Percentiles rank a stretch among this genome's conserved stretches.
Conservation (phyloP, 2,113 vertebrate genomes). For the Cyprinodon tularosa region DNA sequence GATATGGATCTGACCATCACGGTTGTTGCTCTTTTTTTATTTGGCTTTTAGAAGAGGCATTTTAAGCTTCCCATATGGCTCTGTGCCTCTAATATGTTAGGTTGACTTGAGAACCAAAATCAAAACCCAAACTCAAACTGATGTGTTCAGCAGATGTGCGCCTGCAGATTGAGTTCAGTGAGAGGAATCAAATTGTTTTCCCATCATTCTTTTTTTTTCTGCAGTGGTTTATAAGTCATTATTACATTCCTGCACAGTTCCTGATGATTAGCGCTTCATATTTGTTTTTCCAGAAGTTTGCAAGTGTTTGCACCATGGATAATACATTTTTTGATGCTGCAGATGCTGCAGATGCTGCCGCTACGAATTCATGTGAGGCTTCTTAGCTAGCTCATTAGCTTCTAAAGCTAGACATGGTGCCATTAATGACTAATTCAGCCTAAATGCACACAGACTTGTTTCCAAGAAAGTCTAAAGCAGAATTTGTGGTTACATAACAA, state of each 20-base stretch:
- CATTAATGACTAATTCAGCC: slow-evolving; percentile 7
- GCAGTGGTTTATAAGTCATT: slow-evolving; percentile 11
- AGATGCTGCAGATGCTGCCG: not conserved
- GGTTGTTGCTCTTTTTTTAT: slow-evolving; percentile 14
- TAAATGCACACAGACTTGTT: slow-evolving; percentile 4
- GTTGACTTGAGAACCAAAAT: slow-evolving; percentile 58
- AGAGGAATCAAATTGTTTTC: slow-evolving; percentile 45
- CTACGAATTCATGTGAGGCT: not conserved
- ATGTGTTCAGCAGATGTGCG: slow-evolving; percentile 65
- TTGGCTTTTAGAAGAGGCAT: slow-evolving; percentile 29
- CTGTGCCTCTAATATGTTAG: slow-evolving; percentile 34
- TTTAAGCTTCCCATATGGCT: slow-evolving; percentile 35
- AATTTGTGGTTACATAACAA: slow-evolving; percentile 31
- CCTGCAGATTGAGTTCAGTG: slow-evolving; percentile 32
- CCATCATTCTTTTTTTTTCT: slow-evolving; percentile 14
- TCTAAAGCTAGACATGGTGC: not conserved
- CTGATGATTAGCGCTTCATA: not conserved
- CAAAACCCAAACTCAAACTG: slow-evolving; percentile 44
- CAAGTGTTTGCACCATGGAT: not conserved
- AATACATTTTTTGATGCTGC: not conserved
- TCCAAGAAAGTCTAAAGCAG: slow-evolving; percentile 5
- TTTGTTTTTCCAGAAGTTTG: not conserved
- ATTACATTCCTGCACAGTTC: slow-evolving; percentile 16
- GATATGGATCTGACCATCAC: slow-evolving; percentile 34
- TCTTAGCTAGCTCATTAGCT: slow-evolving; percentile 23